Percentiles rank a stretch among this genome's conserved stretches.
Evolutionary conservation across 2,888 invertebrate species (phyloP).

Genomic region (Mythimna lalbum): DNA sequence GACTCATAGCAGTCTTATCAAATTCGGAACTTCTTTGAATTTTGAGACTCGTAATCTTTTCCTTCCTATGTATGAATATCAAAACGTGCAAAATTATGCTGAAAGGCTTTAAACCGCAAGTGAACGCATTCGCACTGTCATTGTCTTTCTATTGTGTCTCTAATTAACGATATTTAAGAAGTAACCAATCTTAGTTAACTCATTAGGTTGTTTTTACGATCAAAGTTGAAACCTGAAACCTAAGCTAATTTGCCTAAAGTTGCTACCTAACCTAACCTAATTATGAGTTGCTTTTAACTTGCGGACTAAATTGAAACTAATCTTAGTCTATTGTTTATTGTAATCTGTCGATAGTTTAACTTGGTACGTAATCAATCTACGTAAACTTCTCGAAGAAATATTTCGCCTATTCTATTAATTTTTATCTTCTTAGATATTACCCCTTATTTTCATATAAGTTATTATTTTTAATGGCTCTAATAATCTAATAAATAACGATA

Average conservation of each 20-base stretch:
- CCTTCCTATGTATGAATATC: not conserved
- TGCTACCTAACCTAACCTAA: too few species aligned
- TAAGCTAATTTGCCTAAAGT: too few species aligned
- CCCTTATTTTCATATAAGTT: too few species aligned
- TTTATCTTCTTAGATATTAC: too few species aligned
- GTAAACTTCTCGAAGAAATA: not conserved
- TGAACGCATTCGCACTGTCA: too few species aligned
- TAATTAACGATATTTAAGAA: too few species aligned
- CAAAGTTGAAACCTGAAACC: conserved; percentile 27
- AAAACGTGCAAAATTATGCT: conserved; percentile 1
- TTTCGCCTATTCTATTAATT: not conserved
- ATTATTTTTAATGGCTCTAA: too few species aligned
- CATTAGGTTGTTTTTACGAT: conserved; percentile 20
- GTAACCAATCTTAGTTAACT: too few species aligned
- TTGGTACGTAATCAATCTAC: not conserved
- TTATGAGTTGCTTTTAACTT: not conserved
- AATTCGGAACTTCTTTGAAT: not conserved
- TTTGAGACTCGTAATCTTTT: not conserved
- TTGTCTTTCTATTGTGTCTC: too few species aligned
- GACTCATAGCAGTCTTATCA: conserved; percentile 8
- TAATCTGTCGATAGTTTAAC: not conserved
- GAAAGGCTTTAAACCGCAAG: not conserved
- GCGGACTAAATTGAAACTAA: too few species aligned
- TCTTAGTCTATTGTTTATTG: conserved; percentile 3
- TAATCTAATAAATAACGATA: too few species aligned